Evolutionary conservation across 2,113 vertebrate species (phyloP).

Genomic region (Leucopsar rothschildi): DNA sequence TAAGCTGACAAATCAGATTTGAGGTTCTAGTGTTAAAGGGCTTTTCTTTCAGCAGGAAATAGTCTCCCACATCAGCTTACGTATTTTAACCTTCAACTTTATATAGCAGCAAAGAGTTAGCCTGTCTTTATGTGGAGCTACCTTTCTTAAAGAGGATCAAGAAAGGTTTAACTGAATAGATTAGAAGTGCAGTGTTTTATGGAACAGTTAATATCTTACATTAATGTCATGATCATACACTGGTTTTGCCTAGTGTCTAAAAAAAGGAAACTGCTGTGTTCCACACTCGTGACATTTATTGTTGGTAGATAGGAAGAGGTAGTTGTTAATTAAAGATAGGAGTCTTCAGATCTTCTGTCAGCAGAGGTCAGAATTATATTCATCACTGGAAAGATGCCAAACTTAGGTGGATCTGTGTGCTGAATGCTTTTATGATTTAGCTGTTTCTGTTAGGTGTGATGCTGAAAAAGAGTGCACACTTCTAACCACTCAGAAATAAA

Average conservation of each 20-base stretch:
- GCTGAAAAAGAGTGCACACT: accelerated
- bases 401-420: accelerated
- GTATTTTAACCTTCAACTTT: slow-evolving; percentile 57
- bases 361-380: not conserved
- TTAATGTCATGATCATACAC: not conserved
- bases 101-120: slow-evolving; percentile 32
- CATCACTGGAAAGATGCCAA: not conserved
- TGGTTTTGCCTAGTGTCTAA: not conserved
- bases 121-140: not conserved
- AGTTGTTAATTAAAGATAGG: not conserved
- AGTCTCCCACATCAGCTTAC: slow-evolving; percentile 32
- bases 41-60: slow-evolving; percentile 55
- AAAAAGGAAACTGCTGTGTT: not conserved
- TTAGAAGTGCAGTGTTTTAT: not conserved
- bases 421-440: not conserved
- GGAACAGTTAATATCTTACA: not conserved
- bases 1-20: slow-evolving; percentile 38
- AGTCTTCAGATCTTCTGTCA: not conserved
- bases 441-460: not conserved
- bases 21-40: slow-evolving; percentile 37
- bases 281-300: not conserved
- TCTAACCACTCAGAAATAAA: not conserved
- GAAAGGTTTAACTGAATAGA: not conserved
- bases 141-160: slow-evolving; percentile 26
- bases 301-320: not conserved